Base-by-base conservation (phyloP, 37 sponge, comb jelly and placozoan genomes). In the Eunapius fragilis region DNA sequence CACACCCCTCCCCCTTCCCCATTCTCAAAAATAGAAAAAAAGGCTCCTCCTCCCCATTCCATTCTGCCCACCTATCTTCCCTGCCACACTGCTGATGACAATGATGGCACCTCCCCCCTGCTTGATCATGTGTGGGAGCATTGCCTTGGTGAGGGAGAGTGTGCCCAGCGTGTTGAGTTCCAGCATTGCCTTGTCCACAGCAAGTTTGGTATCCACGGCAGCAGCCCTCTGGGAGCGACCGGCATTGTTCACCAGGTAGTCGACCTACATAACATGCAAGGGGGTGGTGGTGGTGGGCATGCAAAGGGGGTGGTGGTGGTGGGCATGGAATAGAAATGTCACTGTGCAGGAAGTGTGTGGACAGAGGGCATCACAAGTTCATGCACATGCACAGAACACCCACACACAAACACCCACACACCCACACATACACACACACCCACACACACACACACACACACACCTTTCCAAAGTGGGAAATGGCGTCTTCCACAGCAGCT, bases 201-300 rank as follows among this genome's bases (percentile, higher is more conserved):
- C 91, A 24, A 98, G 80, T 2, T 84, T 78, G 13, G 98, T 95
- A 26, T 89, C 88, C 37, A 90, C 81, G 28, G 93, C 96, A n/a
- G 80, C 80, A 0, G 86, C 87, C 49, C 96, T 86, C 82, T 93
- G 94, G n/a, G 96, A 91, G 25, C 92, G 87, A 36, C 96, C 98
- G 69, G 96, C 98, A 77, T 98, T 98, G 83, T 96, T 95, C 49
- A 98, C 93, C 68, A 98, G 93, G 72, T 82, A 67, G 58, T 98
- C 98, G 83, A 98, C 90, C 93, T 95, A 38, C 11, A 26, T 12
- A 2, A 85, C 3, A 67, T 1, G 14, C 47, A 12, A 26, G 37
- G 27, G 30, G 49, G 11, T 23, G 31, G 31, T 22, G 13, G 26
- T 69, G 28, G 32, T n/a, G n/a, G 41, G 41, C 6, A 41, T 3